Base-by-base conservation (phyloP, 1,140 invertebrate genomes). In the Lordiphosa collinella region DNA sequence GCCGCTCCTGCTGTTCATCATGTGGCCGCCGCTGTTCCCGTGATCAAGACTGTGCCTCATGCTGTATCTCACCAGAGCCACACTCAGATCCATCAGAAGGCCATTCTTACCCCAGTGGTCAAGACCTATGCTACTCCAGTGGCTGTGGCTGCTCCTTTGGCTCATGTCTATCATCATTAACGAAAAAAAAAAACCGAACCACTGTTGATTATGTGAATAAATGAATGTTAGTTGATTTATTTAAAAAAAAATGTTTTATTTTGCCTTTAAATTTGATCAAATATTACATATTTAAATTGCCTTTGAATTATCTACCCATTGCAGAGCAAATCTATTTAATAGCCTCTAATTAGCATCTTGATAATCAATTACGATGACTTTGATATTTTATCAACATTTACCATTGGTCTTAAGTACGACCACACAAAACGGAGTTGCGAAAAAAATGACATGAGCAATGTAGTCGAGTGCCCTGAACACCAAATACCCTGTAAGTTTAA, bases 61-160 rank as follows among this genome's bases (percentile, higher is more conserved):
- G 75, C 86, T 40, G 86, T 91, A 14, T 91, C 90, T 11, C 91
- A 91, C 72, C 90, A 91, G 68, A 90, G 90, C 38, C 90, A 87
- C 60, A 84, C 82, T 2, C 79, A 88, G 51, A 85, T 89, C 38
- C 87, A 89, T 54, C 72, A 75, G 53, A 75, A 82, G 60, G 32
- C 70, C 57, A 73, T 74, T 43, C 59, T 57, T 1, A 66, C 75
- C 1, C 37, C 63, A 1, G 46, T 67, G 29, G 35, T 84, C 18
- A 80, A 80, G 71, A 84, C 76, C 25, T 61, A 76, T 3, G 66
- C 61, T 29, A 57, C 61, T 4, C 68, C 68, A 31, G 63, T 71
- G 18, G 62, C 62, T 32, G 68, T 38, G 13, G 50, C 78, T n/a
- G 56, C 74, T 4, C 74, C 75, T 35, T 10, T 76, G 12, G 32